Conservation (phyloP, 2,797 vertebrate species). For the Hybognathus amarus region DNA sequence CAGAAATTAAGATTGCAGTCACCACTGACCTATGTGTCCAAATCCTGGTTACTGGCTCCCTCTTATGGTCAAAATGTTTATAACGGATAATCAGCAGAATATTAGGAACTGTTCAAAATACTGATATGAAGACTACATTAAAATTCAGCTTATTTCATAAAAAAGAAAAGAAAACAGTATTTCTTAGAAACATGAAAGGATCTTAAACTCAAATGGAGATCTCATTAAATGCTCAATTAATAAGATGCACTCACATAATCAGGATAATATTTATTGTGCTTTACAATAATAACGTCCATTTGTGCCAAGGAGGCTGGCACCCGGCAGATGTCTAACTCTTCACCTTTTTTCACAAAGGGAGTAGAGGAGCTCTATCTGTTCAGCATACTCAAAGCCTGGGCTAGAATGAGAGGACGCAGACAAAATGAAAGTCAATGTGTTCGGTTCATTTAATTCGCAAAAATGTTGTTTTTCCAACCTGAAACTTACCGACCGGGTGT, state of each 20-base stretch:
- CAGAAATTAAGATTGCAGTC: neutral
- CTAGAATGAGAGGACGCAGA: slow-evolving; percentile 60
- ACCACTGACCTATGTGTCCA: neutral
- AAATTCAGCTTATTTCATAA: neutral
- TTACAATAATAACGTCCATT: neutral
- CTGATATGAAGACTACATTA: neutral
- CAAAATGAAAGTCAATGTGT: neutral
- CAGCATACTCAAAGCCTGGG: slow-evolving; percentile 75
- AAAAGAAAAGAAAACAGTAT: neutral
- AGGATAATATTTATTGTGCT: slow-evolving; percentile 2
- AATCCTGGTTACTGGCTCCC: slow-evolving; percentile 52
- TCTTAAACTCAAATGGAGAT: neutral
- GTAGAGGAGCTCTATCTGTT: slow-evolving; percentile 79
- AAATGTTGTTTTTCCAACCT: neutral
- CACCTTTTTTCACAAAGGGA: slow-evolving; percentile 70
- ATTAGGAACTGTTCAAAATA: neutral
- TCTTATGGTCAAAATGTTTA: slow-evolving; percentile 47
- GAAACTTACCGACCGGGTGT: slow-evolving; percentile 78
- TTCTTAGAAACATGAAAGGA: neutral
- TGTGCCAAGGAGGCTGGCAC: neutral
- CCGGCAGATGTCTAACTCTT: neutral
- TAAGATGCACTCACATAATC: neutral
- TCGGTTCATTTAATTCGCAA: neutral
- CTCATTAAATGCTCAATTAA: neutral
- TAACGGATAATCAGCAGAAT: neutral